phyloP scores from a whole-genome alignment of 2,113 vertebrate species.

The Pygathrix nemaeus region DNA sequence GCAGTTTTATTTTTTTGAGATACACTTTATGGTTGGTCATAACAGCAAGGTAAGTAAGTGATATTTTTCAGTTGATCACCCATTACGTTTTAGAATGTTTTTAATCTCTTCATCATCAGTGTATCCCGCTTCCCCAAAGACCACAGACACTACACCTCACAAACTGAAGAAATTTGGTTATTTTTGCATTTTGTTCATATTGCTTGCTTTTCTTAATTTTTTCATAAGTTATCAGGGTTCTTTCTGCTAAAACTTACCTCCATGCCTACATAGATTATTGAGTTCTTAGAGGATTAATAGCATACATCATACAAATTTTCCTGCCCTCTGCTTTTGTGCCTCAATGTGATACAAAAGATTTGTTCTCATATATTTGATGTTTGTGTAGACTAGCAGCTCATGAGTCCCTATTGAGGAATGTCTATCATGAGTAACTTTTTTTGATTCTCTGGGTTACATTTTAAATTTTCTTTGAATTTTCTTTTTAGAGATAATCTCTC shows the following conservation, averaged over 20 bases:
- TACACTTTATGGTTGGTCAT: constrained; percentile 61
- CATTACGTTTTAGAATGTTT: constrained; percentile 67
- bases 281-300: constrained; percentile 50
- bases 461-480: not conserved
- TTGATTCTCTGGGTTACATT: not conserved
- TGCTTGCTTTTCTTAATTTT: constrained; percentile 59
- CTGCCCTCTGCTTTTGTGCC: constrained; percentile 41
- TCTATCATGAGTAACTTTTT: not conserved
- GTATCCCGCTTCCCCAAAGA: constrained; percentile 66
- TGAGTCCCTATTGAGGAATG: not conserved
- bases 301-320: constrained; percentile 53
- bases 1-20: constrained; percentile 68
- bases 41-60: constrained; percentile 59
- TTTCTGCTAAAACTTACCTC: constrained; percentile 63
- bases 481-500: not conserved
- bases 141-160: not conserved
- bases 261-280: constrained; percentile 69
- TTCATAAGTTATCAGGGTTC: constrained; percentile 59
- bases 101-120: constrained; percentile 61
- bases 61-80: constrained; percentile 73
- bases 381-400: constrained; percentile 41
- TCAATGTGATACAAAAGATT: constrained; percentile 62
- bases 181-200: constrained; percentile 54
- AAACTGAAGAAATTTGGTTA: constrained; percentile 56
- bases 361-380: constrained; percentile 48